These are phyloP conservation scores for Gephyroberyx darwinii DNA, from an alignment of 2,797 vertebrate genomes.

Conservation along the genomic window DNA sequence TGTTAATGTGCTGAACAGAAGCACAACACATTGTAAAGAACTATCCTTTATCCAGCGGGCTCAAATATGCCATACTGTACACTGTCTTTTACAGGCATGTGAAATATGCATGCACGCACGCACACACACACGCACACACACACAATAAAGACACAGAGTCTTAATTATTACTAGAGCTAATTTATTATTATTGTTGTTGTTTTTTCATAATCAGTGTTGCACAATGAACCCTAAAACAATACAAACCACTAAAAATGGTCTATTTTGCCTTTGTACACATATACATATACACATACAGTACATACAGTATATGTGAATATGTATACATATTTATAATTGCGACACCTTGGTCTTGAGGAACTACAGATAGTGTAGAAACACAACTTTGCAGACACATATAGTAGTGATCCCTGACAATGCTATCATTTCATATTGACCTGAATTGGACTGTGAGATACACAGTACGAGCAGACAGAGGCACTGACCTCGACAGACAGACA, in stretches of 20 bases:
- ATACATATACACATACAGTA: conserved; percentile 80
- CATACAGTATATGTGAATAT: conserved; percentile 77
- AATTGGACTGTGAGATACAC: conserved; percentile 63
- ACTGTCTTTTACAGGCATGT: too few relatives aligned
- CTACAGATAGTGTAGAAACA: conserved; percentile 73
- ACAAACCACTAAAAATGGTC: conserved; percentile 86
- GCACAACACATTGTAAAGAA: conserved; percentile 50
- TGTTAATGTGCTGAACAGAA: conserved; percentile 67
- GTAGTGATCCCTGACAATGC: conserved; percentile 74
- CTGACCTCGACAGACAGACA: conserved; percentile 65
- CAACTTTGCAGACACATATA: conserved; percentile 64
- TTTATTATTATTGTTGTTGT: conserved; percentile 86
- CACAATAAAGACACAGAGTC: conserved; percentile 59
- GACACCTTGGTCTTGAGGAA: conserved; percentile 76
- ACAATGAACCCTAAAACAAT: conserved; percentile 90
- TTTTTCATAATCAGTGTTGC: conserved; percentile 84
- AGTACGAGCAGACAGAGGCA: conserved; percentile 54
- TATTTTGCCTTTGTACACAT: conserved; percentile 74
- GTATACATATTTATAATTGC: conserved; percentile 77
- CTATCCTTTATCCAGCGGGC: conserved; percentile 31
- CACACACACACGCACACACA: conserved; percentile 10
- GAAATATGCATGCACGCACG: too few relatives aligned
- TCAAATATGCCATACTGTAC: neutral
- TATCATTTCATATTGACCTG: conserved; percentile 71
- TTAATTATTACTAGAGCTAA: conserved; percentile 77